Percentiles rank a stretch among this genome's conserved stretches.
phyloP scores from a whole-genome alignment of 2,797 vertebrate genomes.

The Xenops minutus region DNA sequence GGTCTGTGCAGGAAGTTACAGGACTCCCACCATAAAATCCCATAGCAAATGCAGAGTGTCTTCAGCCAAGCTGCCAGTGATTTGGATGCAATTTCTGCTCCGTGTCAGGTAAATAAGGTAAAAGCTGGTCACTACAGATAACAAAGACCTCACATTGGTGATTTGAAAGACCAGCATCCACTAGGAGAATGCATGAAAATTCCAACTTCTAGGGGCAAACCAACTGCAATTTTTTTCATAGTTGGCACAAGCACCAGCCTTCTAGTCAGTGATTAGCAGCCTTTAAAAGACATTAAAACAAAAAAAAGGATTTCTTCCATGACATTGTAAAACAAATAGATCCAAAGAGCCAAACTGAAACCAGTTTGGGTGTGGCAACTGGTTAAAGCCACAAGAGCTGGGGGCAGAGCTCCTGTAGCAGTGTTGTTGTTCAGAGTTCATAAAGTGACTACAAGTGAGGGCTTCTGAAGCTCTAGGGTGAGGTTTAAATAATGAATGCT shows the following conservation, averaged over 20 bases:
- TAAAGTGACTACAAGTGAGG: neutral
- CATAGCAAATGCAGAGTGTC: neutral
- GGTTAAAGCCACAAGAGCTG: neutral
- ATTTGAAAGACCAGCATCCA: neutral
- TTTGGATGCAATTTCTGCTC: neutral
- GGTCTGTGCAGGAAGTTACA: neutral
- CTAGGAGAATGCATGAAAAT: neutral
- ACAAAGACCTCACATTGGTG: neutral
- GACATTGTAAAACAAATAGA: neutral
- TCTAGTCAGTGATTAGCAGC: neutral
- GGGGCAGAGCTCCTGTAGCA: neutral
- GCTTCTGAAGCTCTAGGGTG: neutral
- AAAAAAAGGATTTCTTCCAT: neutral
- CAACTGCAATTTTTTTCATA: neutral
- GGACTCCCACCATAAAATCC: neutral
- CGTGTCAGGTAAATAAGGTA: neutral
- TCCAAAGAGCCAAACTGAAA: neutral
- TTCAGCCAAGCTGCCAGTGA: neutral
- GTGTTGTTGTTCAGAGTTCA: fast-evolving
- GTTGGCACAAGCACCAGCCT: neutral
- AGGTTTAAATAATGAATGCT: neutral
- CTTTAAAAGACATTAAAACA: neutral
- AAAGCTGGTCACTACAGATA: neutral
- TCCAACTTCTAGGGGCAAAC: neutral
- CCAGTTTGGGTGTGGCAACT: fast-evolving